These are phyloP conservation scores for Oreochromis grahami DNA, from an alignment of 2,797 vertebrate genomes.

Conservation along the genomic window DNA sequence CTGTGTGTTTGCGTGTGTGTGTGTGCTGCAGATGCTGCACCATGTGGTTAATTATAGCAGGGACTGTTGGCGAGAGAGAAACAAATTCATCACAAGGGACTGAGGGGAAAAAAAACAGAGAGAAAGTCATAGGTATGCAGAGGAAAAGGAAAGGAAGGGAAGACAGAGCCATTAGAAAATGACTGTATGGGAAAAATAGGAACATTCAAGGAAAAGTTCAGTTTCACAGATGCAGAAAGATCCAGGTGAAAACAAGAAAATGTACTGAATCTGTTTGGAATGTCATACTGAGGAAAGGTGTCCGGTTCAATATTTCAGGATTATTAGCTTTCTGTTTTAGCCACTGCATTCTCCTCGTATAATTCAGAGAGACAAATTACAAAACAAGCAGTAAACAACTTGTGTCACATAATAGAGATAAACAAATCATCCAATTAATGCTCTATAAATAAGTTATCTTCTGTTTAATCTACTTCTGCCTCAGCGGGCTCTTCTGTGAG, in stretches of 20 bases:
- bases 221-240: background rate
- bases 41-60: conserved; percentile 75
- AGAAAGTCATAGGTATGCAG: background rate
- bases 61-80: conserved; percentile 50
- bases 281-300: background rate
- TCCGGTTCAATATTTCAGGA: background rate
- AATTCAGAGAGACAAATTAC: background rate
- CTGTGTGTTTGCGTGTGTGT: background rate
- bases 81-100: conserved; percentile 57
- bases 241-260: background rate
- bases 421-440: conserved; percentile 7
- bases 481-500: conserved; percentile 91
- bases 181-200: background rate
- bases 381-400: background rate
- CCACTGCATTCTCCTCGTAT: background rate
- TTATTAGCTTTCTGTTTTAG: background rate
- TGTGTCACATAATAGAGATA: background rate
- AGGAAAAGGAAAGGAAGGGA: background rate
- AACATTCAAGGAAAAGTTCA: background rate
- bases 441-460: conserved; percentile 16
- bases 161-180: background rate
- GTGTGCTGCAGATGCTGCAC: conserved; percentile 65
- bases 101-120: background rate
- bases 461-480: background rate
- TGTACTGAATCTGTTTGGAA: background rate